A percentile compares a stretch with the other conserved stretches of the same genome.
Conservation (phyloP, 2,888 invertebrate species). For the Dexiosoma caninum region DNA sequence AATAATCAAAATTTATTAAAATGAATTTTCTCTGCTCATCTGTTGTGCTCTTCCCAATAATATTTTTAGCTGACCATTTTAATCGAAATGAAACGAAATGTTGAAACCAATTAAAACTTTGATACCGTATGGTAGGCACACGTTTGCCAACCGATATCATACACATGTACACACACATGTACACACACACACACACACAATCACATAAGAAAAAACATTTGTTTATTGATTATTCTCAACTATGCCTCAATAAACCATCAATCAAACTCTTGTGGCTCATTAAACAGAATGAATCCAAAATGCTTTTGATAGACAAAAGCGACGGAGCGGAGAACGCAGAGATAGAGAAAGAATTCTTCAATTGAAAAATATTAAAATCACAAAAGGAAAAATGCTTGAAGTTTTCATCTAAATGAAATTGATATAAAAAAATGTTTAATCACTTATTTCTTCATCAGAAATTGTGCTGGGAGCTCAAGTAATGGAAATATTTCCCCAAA, state of each 20-base stretch:
- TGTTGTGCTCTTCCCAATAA: neutral
- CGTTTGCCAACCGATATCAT: constrained; percentile 2
- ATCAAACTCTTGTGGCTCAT: constrained; percentile 19
- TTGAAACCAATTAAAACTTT: constrained; percentile 35
- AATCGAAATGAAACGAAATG: constrained; percentile 27
- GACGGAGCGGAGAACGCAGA: neutral
- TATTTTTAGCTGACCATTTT: constrained; percentile 2
- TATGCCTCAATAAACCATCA: constrained; percentile 17
- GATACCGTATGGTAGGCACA: constrained; percentile 27
- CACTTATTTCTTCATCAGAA: neutral
- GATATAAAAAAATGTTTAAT: neutral
- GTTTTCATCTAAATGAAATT: neutral
- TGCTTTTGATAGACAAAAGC: neutral
- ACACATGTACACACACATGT: neutral
- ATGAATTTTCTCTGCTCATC: neutral
- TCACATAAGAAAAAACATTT: neutral
- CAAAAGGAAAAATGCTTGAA: neutral
- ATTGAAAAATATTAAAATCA: neutral
- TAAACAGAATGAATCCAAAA: constrained; percentile 19
- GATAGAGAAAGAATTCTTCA: neutral
- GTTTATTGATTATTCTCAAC: constrained; percentile 26
- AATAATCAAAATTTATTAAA: neutral
- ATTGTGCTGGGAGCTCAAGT: neutral
- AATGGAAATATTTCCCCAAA: neutral
- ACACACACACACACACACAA: neutral